These are phyloP conservation scores for Typhlichthys eigenmanni DNA, from an alignment of 2,797 vertebrate species.

Conservation along the genomic window DNA sequence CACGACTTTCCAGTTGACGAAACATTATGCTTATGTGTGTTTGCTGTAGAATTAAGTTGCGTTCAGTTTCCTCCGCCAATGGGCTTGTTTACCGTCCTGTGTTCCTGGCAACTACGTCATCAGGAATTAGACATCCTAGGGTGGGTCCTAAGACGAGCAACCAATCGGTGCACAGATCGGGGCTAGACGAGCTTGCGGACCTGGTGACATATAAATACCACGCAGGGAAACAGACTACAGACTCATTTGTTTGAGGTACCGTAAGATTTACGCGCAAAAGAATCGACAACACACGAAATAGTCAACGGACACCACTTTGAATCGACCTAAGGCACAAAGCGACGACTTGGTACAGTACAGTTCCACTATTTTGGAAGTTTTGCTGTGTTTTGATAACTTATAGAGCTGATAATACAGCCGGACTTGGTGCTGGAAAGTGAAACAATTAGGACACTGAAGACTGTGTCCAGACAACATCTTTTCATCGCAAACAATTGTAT, in stretches of 20 bases:
- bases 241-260: conserved; percentile 10
- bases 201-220: conserved; percentile 41
- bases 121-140: conserved; percentile 22
- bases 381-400: conserved; percentile 70
- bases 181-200: neutral
- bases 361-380: conserved; percentile 80
- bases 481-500: conserved; percentile 62
- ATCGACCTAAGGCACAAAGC: conserved; percentile 73
- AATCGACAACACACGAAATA: conserved; percentile 53
- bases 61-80: conserved; percentile 55
- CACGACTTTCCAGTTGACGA: neutral
- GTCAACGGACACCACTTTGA: conserved; percentile 76
- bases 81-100: conserved; percentile 82
- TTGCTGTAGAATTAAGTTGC: conserved; percentile 21
- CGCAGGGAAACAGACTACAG: conserved; percentile 1
- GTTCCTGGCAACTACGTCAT: conserved; percentile 88
- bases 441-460: conserved; percentile 66
- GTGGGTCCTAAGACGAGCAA: conserved; percentile 32
- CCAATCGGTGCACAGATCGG: conserved; percentile 58
- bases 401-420: conserved; percentile 69
- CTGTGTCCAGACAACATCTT: conserved; percentile 52
- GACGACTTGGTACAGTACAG: conserved; percentile 81
- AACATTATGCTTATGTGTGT: neutral
- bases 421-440: conserved; percentile 69
- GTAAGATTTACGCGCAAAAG: conserved; percentile 21